A percentile compares a stretch with the other conserved stretches of the same genome.
Evolutionary conservation across 2,888 invertebrate species (phyloP).

Genomic region (Hermodice carunculata): DNA sequence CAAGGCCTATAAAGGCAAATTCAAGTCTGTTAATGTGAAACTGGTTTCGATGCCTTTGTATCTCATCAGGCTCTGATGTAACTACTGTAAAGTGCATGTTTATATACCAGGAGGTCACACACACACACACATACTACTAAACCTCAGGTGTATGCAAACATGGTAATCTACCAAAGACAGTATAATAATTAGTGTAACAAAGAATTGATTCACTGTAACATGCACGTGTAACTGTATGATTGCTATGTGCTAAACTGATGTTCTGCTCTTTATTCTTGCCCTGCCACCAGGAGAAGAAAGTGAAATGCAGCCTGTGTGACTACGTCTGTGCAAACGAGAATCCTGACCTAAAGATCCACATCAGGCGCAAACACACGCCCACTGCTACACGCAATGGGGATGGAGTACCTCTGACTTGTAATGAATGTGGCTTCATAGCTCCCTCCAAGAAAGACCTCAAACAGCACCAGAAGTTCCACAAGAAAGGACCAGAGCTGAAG

Average conservation of each 20-base stretch:
- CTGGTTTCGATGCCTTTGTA: too few relatives aligned
- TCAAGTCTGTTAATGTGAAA: too few relatives aligned
- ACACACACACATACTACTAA: too few relatives aligned
- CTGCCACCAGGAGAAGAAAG: conserved; percentile 63
- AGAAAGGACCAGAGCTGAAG: conserved; percentile 63
- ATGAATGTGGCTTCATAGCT: conserved; percentile 56
- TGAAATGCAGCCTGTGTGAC: conserved; percentile 63
- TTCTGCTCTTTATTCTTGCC: conserved; percentile 20
- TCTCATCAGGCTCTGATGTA: too few relatives aligned
- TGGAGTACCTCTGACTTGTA: conserved; percentile 52
- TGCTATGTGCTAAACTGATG: too few relatives aligned
- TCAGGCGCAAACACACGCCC: conserved; percentile 54
- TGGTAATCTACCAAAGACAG: too few relatives aligned
- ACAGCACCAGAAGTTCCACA: conserved; percentile 66
- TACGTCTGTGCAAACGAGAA: conserved; percentile 64
- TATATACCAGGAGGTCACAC: too few relatives aligned
- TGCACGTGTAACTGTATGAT: not conserved
- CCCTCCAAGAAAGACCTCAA: conserved; percentile 58
- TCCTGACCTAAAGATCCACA: conserved; percentile 64
- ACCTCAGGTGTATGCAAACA: too few relatives aligned
- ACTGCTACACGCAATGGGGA: conserved; percentile 23
- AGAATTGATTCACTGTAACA: not conserved
- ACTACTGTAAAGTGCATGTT: too few relatives aligned
- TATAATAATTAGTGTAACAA: too few relatives aligned
- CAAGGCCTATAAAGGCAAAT: too few relatives aligned